phyloP scores from a whole-genome alignment of 2,113 vertebrate genomes.

The Oreotrochilus melanogaster region DNA sequence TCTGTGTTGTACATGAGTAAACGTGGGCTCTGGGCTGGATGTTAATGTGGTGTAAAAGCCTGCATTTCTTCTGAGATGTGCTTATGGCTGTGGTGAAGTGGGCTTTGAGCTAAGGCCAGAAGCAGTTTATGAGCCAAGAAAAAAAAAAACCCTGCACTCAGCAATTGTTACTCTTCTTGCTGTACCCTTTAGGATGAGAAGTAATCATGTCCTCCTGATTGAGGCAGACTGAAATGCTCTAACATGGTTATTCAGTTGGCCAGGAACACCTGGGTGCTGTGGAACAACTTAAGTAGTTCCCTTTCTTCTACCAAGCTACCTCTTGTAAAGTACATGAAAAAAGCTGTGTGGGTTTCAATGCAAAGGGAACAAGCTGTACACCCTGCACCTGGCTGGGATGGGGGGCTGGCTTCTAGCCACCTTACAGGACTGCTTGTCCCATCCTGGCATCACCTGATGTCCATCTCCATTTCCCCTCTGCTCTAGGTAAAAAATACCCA shows the following conservation, averaged over 20 bases:
- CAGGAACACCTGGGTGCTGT: neutral
- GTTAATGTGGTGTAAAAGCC: neutral
- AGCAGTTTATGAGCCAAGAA: neutral
- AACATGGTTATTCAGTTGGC: neutral
- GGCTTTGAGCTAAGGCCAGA: neutral
- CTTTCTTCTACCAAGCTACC: neutral
- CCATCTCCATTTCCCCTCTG: neutral
- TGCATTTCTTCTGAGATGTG: neutral
- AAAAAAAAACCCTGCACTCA: neutral
- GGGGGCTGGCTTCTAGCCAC: neutral
- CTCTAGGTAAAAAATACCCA: neutral
- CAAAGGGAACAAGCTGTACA: neutral
- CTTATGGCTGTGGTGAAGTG: neutral
- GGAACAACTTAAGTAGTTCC: neutral
- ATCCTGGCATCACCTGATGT: neutral
- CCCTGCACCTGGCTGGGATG: fast-evolving
- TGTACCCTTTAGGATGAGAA: neutral
- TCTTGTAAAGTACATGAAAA: neutral
- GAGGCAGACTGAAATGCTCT: neutral
- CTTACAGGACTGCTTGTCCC: neutral
- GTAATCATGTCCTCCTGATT: neutral
- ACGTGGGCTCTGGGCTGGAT: neutral
- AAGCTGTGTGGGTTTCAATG: neutral
- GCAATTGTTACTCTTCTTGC: neutral
- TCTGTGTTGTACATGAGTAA: neutral